Evolutionary conservation across 1,140 invertebrate species (phyloP).

Genomic region (Rhizoglyphus robini): DNA sequence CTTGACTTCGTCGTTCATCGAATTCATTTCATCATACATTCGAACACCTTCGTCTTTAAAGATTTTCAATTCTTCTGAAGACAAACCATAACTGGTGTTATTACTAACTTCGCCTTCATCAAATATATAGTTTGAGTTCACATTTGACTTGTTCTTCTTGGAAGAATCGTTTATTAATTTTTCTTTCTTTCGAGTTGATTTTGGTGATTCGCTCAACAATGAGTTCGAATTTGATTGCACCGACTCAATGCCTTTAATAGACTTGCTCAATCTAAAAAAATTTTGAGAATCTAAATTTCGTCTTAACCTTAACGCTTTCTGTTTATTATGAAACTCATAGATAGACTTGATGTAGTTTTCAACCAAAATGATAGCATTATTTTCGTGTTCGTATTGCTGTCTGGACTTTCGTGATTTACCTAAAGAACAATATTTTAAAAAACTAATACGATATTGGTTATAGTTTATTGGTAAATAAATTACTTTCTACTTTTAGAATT

Average conservation of each 20-base stretch:
- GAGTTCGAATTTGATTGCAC: background rate
- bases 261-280: constrained; percentile 35
- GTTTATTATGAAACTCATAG: constrained; percentile 71
- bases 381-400: constrained; percentile 33
- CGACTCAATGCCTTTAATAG: background rate
- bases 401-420: constrained; percentile 20
- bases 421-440: background rate
- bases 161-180: too few relatives aligned
- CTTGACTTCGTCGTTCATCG: constrained; percentile 52
- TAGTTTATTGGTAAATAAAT: constrained; percentile 4
- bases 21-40: constrained; percentile 60
- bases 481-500: constrained; percentile 51
- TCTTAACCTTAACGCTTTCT: constrained; percentile 70
- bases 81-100: constrained; percentile 49
- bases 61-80: constrained; percentile 75
- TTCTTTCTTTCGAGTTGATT: too few relatives aligned
- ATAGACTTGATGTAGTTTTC: constrained; percentile 44
- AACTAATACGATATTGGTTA: background rate
- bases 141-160: too few relatives aligned
- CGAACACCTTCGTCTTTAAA: constrained; percentile 38
- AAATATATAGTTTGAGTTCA: too few relatives aligned
- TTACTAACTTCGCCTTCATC: too few relatives aligned
- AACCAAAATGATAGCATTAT: constrained; percentile 31
- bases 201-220: too few relatives aligned
- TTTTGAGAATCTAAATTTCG: constrained; percentile 63